Evolutionary conservation across 2,113 vertebrate genomes (phyloP), one percentile per base, ranked within the genome.

Genomic region (Arothron firmamentum): DNA sequence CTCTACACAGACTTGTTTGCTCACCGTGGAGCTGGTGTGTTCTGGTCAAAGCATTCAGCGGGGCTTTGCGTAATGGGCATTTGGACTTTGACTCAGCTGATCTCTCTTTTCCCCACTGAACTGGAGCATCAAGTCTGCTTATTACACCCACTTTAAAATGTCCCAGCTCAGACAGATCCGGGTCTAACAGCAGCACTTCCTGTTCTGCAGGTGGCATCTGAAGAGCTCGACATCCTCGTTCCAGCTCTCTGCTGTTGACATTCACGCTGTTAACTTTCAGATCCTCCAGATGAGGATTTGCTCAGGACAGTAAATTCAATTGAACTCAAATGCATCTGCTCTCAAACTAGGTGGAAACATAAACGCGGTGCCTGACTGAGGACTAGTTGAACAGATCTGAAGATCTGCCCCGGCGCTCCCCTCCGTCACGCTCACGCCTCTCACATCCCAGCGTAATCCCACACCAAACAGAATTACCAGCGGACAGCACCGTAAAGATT

Each of bases 391-490:
- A 56, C 65, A 62, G 59, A 82, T 69, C 52, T 61, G 41, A 58
- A 59, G 62, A 54, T 56, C 69, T 80, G 52, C 68, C 51, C 60
- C 61, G 19, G 18, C 66, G 63, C 62, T 65, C 21, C 61, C 4
- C 48, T 16, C 48, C 48, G 6, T 59, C 34, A 12, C 43, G 12
- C 41, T 14, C 49, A 62, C 65, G 56, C 49, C 18, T 42, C 48
- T 59, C 59, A 53, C 56, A 80, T 82, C 73, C 64, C 52, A 70
- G 67, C 59, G 38, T 74, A 83, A 86, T 85, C 75, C 71, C 67
- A 82, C 49, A 25, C 56, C 71, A 86, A 83, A 86, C 56, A 84
- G 72, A 88, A 81, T 82, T 70, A 83, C 59, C 23, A 48, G 47
- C 59, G 57, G 79, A 77, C 69, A 66, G 65, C 66, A 56, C 65